These are phyloP conservation scores for Drosophila funebris DNA, from an alignment of 1,140 invertebrate species.

Conservation along the genomic window DNA sequence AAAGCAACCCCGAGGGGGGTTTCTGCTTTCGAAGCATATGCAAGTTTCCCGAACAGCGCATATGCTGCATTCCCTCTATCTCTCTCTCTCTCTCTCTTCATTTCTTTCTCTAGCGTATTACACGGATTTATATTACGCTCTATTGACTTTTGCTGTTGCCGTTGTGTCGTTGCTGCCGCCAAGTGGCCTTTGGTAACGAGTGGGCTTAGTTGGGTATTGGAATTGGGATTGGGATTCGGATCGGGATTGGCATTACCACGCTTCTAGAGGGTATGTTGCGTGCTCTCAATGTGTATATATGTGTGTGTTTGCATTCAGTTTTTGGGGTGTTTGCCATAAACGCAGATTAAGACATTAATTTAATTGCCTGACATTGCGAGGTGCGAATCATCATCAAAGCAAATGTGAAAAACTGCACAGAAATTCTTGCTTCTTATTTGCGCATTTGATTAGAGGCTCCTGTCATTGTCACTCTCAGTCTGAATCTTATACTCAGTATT, in stretches of 20 bases:
- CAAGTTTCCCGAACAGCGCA: conserved; percentile 55
- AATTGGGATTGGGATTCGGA: neutral
- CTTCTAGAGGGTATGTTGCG: conserved; percentile 29
- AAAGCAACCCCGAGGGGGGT: conserved; percentile 73
- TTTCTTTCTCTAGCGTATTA: conserved; percentile 46
- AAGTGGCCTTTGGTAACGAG: conserved; percentile 67
- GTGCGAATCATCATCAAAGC: conserved; percentile 31
- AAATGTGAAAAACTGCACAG: conserved; percentile 3
- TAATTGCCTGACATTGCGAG: conserved; percentile 66
- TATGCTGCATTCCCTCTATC: conserved; percentile 47
- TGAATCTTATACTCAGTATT: neutral
- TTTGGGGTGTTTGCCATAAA: conserved; percentile 78
- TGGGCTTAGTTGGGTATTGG: conserved; percentile 51
- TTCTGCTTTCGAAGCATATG: conserved; percentile 50
- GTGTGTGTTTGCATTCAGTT: conserved; percentile 21
- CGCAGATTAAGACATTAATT: conserved; percentile 82
- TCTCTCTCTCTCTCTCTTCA: neutral
- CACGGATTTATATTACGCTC: conserved; percentile 82
- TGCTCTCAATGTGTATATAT: neutral
- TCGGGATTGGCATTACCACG: conserved; percentile 15
- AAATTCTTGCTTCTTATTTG: conserved; percentile 46
- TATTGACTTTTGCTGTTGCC: conserved; percentile 75
- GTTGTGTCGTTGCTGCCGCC: conserved; percentile 41
- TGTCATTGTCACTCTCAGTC: conserved; percentile 23
- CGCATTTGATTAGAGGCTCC: conserved; percentile 54